Conservation (phyloP, 2,797 vertebrate genomes). For the Peromyscus melanophrys region DNA sequence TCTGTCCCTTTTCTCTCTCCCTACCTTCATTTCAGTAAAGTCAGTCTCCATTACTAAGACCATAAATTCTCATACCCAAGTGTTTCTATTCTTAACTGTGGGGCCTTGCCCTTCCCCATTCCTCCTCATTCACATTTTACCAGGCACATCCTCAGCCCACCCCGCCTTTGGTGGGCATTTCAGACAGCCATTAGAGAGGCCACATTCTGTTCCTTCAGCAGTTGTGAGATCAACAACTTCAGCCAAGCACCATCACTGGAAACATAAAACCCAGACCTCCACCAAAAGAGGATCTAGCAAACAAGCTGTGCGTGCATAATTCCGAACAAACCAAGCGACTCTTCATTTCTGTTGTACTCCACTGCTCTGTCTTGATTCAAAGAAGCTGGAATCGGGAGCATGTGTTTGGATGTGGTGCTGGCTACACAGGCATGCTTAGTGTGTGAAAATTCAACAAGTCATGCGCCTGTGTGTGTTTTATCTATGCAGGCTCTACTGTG, state of each 20-base stretch:
- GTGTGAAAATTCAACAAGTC: slow-evolving; percentile 63
- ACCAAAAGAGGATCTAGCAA: slow-evolving; percentile 11
- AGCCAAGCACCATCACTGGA: slow-evolving; percentile 39
- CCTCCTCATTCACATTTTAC: slow-evolving; percentile 56
- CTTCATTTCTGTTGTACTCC: slow-evolving; percentile 14
- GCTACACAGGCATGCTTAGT: slow-evolving; percentile 27
- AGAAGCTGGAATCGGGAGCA: slow-evolving; percentile 10
- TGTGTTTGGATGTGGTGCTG: slow-evolving; percentile 54
- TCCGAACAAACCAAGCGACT: slow-evolving; percentile 15
- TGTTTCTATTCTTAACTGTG: not conserved
- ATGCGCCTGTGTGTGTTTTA: not conserved
- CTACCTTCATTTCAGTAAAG: not conserved
- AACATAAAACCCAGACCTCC: slow-evolving; percentile 46
- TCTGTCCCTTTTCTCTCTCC: not conserved
- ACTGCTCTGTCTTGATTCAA: slow-evolving; percentile 51
- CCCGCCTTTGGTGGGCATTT: slow-evolving; percentile 66
- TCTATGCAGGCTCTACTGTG: not conserved
- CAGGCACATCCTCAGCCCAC: slow-evolving; percentile 59
- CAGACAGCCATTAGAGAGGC: slow-evolving; percentile 42
- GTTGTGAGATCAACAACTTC: slow-evolving; percentile 33
- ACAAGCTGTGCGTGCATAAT: not conserved
- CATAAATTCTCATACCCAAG: not conserved
- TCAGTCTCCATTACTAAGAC: not conserved
- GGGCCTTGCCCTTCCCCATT: not conserved
- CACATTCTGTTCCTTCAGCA: slow-evolving; percentile 55